Percentiles rank a stretch among this genome's conserved stretches.
phyloP scores from a whole-genome alignment of 1,140 invertebrate genomes.

The Cheumatopsyche charites region DNA sequence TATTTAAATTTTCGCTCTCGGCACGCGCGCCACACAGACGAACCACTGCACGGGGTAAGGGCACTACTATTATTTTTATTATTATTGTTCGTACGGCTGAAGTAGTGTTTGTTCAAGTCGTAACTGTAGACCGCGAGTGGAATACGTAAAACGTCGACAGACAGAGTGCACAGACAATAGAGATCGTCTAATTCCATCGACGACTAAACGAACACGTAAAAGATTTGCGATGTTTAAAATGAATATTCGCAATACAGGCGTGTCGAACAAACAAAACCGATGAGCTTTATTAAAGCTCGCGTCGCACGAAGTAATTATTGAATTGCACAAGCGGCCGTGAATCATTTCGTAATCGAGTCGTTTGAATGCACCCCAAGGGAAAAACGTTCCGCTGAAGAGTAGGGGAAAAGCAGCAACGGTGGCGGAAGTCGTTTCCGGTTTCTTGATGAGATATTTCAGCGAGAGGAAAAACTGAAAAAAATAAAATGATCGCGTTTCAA shows the following conservation, averaged over 20 bases:
- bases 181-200: no score
- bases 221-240: no score
- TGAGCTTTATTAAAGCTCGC: neutral
- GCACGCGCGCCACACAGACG: conserved; percentile 19
- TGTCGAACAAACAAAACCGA: no score
- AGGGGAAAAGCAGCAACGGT: conserved; percentile 2
- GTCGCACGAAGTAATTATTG: conserved; percentile 25
- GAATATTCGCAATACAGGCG: no score
- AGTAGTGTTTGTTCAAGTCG: conserved; percentile 14
- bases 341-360: conserved; percentile 35
- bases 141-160: neutral
- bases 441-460: conserved; percentile 35
- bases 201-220: no score
- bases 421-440: conserved; percentile 32
- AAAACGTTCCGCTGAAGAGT: neutral
- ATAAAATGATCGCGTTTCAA: conserved; percentile 29
- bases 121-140: neutral
- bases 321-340: conserved; percentile 17
- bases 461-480: conserved; percentile 17
- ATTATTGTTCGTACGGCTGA: neutral
- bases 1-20: conserved; percentile 40
- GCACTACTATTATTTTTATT: conserved; percentile 8
- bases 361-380: conserved; percentile 33
- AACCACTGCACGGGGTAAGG: neutral
- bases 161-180: no score